Evolutionary conservation across 2,888 invertebrate genomes (phyloP), one percentile per base, ranked within the genome.

Genomic region (Limnephilus marmoratus): DNA sequence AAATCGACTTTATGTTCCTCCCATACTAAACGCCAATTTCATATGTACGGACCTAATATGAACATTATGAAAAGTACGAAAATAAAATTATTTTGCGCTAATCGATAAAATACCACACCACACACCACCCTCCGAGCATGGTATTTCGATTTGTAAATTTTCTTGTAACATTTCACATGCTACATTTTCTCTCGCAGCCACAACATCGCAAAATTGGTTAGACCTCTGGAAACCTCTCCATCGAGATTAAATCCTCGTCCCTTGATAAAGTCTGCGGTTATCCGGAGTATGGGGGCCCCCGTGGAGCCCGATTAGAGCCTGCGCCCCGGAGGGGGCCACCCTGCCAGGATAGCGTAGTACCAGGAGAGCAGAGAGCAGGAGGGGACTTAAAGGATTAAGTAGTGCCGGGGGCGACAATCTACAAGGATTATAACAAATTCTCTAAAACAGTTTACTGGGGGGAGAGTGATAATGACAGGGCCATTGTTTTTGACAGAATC

Each of bases 361-460:
- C 68, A 68, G 68, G 68, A 68, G 68, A 68, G 68, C 24, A 68
- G 68, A 68, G 68, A 68, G 68, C 68, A n/a, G 37, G 37, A 11
- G 37, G 83, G 37, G 37, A 37, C 18, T 83, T 83, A 83, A 83
- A 83, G 83, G 83, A 68, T 68, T 45, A 45, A 45, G 45, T 49
- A 29, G 34, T n/a, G 37, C 88, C 80, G 9, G 41, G 88, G 80
- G 88, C 80, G 88, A 89, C 88, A 89, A 89, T 89, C 88, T 80
- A 41, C 88, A 81, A 89, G 88, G 88, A 89, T 89, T 89, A 89
- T 68, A 80, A 89, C 88, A 80, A 89, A 89, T 89, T 89, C 80
- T 24, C 34, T 37, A 80, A 37, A 34, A 89, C 80, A 68, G 31
- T 89, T 37, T 18, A 18, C 80, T 15, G 68, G 7, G 88, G 53